Percentiles rank a stretch among this genome's conserved stretches.
Conservation (phyloP, 2,888 invertebrate genomes). For the Diplazon laetatorius region DNA sequence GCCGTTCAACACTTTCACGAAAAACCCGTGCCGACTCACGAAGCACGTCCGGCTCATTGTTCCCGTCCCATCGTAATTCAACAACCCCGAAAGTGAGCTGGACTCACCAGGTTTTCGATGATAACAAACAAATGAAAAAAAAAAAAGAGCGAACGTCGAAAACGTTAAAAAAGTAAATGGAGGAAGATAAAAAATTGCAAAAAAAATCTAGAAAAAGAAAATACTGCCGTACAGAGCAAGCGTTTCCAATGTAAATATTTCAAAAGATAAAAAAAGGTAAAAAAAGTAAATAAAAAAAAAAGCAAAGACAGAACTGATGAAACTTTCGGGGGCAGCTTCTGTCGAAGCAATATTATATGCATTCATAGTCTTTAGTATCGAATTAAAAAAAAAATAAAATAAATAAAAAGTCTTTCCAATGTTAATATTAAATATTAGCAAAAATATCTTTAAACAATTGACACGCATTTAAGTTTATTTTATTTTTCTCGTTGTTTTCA, state of each 20-base stretch:
- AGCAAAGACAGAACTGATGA: conserved; percentile 38
- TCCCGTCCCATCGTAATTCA: conserved; percentile 90
- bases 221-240: conserved; percentile 26
- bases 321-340: not conserved
- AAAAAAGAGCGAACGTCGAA: not conserved
- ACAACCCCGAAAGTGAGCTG: conserved; percentile 92
- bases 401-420: conserved; percentile 22
- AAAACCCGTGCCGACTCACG: conserved; percentile 89
- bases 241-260: conserved; percentile 57
- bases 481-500: conserved; percentile 34
- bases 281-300: too few relatives aligned
- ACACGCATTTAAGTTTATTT: conserved; percentile 16
- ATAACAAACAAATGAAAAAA: too few relatives aligned
- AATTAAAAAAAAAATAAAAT: too few relatives aligned
- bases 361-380: conserved; percentile 41
- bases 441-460: conserved; percentile 10
- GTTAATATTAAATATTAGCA: conserved; percentile 24
- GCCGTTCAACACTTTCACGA: conserved; percentile 93
- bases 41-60: conserved; percentile 84
- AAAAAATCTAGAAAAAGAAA: not conserved
- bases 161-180: not conserved
- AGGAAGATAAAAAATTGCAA: not conserved
- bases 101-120: not conserved
- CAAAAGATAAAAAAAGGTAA: too few relatives aligned
- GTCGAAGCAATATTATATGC: conserved; percentile 20